A percentile compares a stretch with the other conserved stretches of the same genome.
Conservation (phyloP, 2,888 invertebrate genomes). For the Rutpela maculata region DNA sequence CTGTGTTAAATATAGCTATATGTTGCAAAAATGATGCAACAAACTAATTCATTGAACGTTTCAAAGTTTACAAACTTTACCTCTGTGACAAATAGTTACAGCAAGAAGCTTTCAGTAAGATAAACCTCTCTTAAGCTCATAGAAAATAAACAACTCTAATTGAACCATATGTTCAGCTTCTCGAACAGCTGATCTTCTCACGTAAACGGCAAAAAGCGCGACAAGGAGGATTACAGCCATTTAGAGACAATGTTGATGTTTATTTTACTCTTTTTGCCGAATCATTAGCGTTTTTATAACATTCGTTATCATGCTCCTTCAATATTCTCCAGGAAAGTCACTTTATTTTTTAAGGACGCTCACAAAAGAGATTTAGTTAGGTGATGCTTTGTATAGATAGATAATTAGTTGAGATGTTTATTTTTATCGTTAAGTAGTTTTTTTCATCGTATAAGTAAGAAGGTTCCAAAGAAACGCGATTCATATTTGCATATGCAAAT, state of each 20-base stretch:
- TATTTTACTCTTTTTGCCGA: conserved; percentile 35
- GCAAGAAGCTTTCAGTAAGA: conserved; percentile 39
- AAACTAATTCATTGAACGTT: conserved; percentile 12
- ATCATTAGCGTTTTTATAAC: conserved; percentile 39
- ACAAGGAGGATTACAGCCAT: conserved; percentile 35
- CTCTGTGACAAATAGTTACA: conserved; percentile 39
- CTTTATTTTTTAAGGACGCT: background rate
- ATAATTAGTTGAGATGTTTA: background rate
- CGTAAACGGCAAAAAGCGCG: conserved; percentile 43
- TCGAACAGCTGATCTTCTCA: conserved; percentile 48
- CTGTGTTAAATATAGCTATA: conserved; percentile 8
- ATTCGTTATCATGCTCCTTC: conserved; percentile 14
- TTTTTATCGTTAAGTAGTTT: background rate
- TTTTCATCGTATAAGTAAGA: background rate
- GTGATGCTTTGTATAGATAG: background rate
- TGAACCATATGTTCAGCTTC: conserved; percentile 47
- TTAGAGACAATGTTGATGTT: conserved; percentile 43
- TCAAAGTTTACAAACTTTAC: conserved; percentile 21
- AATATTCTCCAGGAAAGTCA: conserved; percentile 10
- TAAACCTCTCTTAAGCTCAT: conserved; percentile 35
- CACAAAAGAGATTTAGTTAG: conserved; percentile 16
- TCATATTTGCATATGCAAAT: background rate
- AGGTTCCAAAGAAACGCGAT: background rate
- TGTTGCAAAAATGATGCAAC: conserved; percentile 7
- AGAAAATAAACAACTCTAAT: conserved; percentile 50